A percentile compares a stretch with the other conserved stretches of the same genome.
Evolutionary conservation across 2,113 vertebrate species (phyloP).

Genomic region (Heterotis niloticus): DNA sequence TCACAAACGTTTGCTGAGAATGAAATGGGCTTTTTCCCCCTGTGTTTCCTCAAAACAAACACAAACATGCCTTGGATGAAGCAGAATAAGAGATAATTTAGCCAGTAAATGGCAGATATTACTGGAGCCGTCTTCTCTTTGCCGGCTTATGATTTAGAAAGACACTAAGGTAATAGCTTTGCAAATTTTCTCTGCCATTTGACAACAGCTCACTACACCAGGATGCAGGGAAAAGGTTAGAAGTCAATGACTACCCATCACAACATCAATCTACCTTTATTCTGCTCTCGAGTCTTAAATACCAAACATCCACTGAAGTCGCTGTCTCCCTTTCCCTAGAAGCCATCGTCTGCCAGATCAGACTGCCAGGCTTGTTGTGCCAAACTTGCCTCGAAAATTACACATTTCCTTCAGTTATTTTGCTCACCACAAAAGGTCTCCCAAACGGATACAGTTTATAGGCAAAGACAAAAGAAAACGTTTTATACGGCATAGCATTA

Average conservation of each 20-base stretch:
- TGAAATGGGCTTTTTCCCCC: neutral
- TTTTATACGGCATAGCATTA: neutral
- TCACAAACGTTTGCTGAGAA: neutral
- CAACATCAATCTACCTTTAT: slow-evolving; percentile 62
- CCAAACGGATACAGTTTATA: neutral
- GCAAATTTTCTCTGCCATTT: slow-evolving; percentile 61
- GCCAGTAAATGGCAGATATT: slow-evolving; percentile 50
- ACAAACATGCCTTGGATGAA: slow-evolving; percentile 29
- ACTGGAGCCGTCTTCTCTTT: slow-evolving; percentile 41
- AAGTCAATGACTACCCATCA: slow-evolving; percentile 70
- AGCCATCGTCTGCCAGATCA: slow-evolving; percentile 44
- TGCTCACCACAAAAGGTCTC: neutral
- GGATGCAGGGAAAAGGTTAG: slow-evolving; percentile 55
- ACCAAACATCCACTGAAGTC: slow-evolving; percentile 57
- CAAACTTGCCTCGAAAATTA: slow-evolving; percentile 16
- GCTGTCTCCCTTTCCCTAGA: slow-evolving; percentile 56
- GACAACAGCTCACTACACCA: slow-evolving; percentile 50
- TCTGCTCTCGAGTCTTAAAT: slow-evolving; percentile 55
- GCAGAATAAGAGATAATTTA: slow-evolving; percentile 50
- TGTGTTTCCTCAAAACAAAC: neutral
- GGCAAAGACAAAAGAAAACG: neutral
- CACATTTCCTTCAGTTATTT: slow-evolving; percentile 9
- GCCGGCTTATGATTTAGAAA: slow-evolving; percentile 53
- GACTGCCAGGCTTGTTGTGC: slow-evolving; percentile 21
- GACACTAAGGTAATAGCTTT: slow-evolving; percentile 53